phyloP scores from a whole-genome alignment of 2,113 vertebrate genomes.

The Menura novaehollandiae region DNA sequence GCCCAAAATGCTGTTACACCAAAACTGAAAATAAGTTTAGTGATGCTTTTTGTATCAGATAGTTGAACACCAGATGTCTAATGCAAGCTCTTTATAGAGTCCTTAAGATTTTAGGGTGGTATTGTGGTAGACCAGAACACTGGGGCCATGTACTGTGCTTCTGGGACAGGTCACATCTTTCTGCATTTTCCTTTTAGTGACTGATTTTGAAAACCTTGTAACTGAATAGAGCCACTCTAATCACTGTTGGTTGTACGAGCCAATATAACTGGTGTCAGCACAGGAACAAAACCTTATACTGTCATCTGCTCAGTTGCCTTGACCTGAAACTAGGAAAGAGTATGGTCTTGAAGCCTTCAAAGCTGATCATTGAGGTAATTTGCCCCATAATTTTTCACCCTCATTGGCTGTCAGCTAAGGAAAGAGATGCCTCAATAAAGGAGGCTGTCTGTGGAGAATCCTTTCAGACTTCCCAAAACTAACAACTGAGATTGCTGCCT shows the following conservation, averaged over 20 bases:
- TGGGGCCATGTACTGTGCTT: not conserved
- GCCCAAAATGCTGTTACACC: not conserved
- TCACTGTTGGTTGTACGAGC: not conserved
- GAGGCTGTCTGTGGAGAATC: not conserved
- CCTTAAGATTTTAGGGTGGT: not conserved
- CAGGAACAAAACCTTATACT: not conserved
- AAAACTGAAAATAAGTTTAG: not conserved
- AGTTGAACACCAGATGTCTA: not conserved
- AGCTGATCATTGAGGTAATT: not conserved
- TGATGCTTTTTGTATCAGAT: not conserved
- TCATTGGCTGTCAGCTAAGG: not conserved
- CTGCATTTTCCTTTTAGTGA: not conserved
- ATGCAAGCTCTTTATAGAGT: not conserved
- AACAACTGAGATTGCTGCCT: not conserved
- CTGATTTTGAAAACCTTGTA: not conserved
- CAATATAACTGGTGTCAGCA: not conserved
- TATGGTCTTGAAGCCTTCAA: not conserved
- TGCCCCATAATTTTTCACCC: not conserved
- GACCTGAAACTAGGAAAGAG: not conserved
- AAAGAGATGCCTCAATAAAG: not conserved
- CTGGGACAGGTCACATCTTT: not conserved
- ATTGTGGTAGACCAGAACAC: not conserved
- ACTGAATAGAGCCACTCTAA: not conserved
- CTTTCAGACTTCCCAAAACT: not conserved
- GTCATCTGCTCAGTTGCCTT: not conserved